A percentile compares a stretch with the other conserved stretches of the same genome.
Conservation (phyloP, 2,888 invertebrate species). For the Conistra vaccinii region DNA sequence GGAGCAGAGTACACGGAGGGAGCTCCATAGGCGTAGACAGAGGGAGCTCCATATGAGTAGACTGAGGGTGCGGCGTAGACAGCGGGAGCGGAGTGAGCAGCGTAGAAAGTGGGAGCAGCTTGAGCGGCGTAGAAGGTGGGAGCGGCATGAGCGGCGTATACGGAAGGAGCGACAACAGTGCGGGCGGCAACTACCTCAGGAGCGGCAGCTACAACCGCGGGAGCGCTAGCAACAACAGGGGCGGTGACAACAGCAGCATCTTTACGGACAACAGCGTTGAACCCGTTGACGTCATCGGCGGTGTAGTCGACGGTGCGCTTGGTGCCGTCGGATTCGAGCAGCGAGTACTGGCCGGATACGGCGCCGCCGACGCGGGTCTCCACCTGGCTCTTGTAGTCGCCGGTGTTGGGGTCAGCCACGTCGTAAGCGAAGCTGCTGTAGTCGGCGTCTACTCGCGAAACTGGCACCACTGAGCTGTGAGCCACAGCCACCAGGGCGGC, state of each 20-base stretch:
- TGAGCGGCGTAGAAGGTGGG: slow-evolving; percentile 46
- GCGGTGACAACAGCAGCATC: slow-evolving; percentile 81
- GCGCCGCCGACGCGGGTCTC: slow-evolving; percentile 88
- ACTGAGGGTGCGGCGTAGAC: slow-evolving; percentile 45
- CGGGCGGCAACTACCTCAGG: slow-evolving; percentile 66
- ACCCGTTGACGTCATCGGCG: slow-evolving; percentile 88
- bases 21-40: slow-evolving; percentile 56
- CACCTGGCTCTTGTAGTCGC: slow-evolving; percentile 90
- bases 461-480: slow-evolving; percentile 81
- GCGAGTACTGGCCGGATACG: slow-evolving; percentile 89
- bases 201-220: slow-evolving; percentile 65
- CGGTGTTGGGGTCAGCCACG: slow-evolving; percentile 89
- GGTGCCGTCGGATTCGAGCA: slow-evolving; percentile 89
- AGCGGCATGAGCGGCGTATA: slow-evolving; percentile 63
- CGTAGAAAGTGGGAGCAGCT: slow-evolving; percentile 56
- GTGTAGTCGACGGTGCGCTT: slow-evolving; percentile 90
- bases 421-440: slow-evolving; percentile 88
- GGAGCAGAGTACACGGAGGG: slow-evolving; percentile 59
- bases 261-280: slow-evolving; percentile 90
- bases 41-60: slow-evolving; percentile 49
- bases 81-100: slow-evolving; percentile 58
- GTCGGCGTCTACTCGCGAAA: slow-evolving; percentile 79
- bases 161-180: slow-evolving; percentile 61
- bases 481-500: slow-evolving; percentile 79
- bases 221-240: slow-evolving; percentile 66